A percentile compares a stretch with the other conserved stretches of the same genome.
phyloP scores from a whole-genome alignment of 1,140 invertebrate species.

The Saxidomus purpurata region DNA sequence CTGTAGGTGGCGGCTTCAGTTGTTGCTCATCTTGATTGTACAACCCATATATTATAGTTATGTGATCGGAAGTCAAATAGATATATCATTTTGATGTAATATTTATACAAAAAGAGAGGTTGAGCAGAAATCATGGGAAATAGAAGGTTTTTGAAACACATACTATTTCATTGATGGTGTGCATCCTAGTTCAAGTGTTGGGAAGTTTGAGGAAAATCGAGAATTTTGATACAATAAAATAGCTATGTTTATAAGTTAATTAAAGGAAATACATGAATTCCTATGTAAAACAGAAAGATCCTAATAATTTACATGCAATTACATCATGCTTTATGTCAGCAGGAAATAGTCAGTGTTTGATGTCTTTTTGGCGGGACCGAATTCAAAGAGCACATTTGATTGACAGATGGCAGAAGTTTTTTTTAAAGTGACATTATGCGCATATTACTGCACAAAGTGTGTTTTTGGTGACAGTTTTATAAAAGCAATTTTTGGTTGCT shows the following conservation, averaged over 20 bases:
- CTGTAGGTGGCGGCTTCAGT: slow-evolving; percentile 68
- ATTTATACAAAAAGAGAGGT: background rate
- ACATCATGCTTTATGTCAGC: too few relatives aligned
- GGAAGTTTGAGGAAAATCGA: background rate
- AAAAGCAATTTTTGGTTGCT: too few relatives aligned
- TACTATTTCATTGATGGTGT: background rate
- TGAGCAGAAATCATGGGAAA: background rate
- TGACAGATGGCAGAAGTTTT: too few relatives aligned
- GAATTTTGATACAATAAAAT: background rate
- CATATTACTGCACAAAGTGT: too few relatives aligned
- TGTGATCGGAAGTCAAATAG: background rate
- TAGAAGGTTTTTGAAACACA: background rate
- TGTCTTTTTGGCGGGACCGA: too few relatives aligned
- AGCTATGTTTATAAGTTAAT: background rate
- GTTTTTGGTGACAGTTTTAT: too few relatives aligned
- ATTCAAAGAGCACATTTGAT: too few relatives aligned
- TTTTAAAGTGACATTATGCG: too few relatives aligned
- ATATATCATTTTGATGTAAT: slow-evolving; percentile 6
- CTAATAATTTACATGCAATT: too few relatives aligned
- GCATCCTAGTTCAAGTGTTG: background rate
- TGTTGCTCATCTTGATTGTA: slow-evolving; percentile 54
- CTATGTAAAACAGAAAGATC: too few relatives aligned
- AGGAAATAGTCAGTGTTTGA: too few relatives aligned
- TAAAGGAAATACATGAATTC: background rate
- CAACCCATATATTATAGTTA: background rate